Conservation (phyloP, 1,140 invertebrate species). For the Ips nitidus region DNA sequence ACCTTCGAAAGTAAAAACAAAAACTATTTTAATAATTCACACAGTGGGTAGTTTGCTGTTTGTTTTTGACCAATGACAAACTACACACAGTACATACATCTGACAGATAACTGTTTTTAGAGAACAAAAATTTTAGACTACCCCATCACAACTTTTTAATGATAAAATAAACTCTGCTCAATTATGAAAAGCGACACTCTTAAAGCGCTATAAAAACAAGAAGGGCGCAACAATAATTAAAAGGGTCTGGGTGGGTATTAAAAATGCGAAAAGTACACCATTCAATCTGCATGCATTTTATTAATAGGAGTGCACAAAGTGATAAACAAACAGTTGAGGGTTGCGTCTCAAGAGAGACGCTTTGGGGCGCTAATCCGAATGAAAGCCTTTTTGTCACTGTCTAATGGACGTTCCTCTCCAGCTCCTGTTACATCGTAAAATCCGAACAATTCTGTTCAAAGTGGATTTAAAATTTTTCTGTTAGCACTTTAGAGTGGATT, state of each 20-base stretch:
- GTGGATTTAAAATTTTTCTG: background rate
- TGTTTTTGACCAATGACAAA: no score
- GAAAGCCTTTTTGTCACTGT: conserved; percentile 32
- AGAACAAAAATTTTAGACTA: no score
- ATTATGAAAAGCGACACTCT: no score
- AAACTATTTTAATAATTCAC: no score
- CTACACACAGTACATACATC: no score
- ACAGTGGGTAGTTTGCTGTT: no score
- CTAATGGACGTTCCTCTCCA: conserved; percentile 28
- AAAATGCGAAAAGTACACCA: conserved; percentile 29
- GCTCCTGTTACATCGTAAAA: conserved; percentile 31
- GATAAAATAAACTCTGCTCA: no score
- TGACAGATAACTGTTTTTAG: no score
- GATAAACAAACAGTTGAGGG: conserved; percentile 36
- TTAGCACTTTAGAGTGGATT: no score
- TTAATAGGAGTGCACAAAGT: conserved; percentile 35
- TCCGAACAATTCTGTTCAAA: conserved; percentile 4
- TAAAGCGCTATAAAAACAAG: no score
- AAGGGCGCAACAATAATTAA: conserved; percentile 3
- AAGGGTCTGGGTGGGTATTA: conserved; percentile 16
- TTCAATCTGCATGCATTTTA: conserved; percentile 35
- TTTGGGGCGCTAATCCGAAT: conserved; percentile 32
- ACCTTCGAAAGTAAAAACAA: no score
- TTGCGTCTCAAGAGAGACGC: conserved; percentile 28
- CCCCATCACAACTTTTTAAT: no score